Conservation (phyloP, 1,140 invertebrate genomes). For the Zaprionus gabonicus region DNA sequence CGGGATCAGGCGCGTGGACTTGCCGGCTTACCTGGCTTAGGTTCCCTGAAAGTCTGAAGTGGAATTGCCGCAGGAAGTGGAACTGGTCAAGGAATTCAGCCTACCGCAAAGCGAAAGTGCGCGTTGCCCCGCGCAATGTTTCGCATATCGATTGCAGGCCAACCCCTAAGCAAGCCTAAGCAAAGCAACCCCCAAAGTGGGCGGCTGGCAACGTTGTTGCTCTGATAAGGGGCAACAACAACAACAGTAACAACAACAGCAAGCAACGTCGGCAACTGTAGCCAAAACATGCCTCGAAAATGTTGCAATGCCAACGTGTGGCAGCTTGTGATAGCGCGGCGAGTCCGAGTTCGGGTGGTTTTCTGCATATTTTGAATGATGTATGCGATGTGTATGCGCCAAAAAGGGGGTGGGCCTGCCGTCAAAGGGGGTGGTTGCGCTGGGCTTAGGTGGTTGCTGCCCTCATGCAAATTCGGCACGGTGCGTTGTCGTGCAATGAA, state of each 20-base stretch:
- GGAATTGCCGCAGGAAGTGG: neutral
- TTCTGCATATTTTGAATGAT: slow-evolving; percentile 79
- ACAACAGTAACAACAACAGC: too few species aligned
- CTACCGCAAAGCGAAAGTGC: slow-evolving; percentile 60
- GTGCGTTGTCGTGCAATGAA: slow-evolving; percentile 63
- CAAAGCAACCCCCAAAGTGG: slow-evolving; percentile 53
- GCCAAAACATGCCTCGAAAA: slow-evolving; percentile 59
- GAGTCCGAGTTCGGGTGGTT: slow-evolving; percentile 40
- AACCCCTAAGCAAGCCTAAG: slow-evolving; percentile 59
- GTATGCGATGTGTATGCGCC: slow-evolving; percentile 61
- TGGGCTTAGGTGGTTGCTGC: slow-evolving; percentile 4
- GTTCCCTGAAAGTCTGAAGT: neutral
- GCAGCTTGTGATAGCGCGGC: slow-evolving; percentile 77
- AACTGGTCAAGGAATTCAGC: slow-evolving; percentile 63
- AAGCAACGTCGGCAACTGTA: slow-evolving; percentile 35
- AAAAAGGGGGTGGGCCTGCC: slow-evolving; percentile 21
- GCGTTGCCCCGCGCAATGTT: neutral
- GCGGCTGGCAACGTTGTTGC: slow-evolving; percentile 34
- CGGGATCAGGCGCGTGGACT: slow-evolving; percentile 28
- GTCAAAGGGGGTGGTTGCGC: slow-evolving; percentile 12
- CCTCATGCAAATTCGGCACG: slow-evolving; percentile 75
- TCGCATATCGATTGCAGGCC: slow-evolving; percentile 69
- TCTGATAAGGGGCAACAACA: too few species aligned
- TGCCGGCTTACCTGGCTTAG: slow-evolving; percentile 4
- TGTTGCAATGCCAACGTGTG: slow-evolving; percentile 81